Evolutionary conservation across 1,140 invertebrate species (phyloP), one percentile per base, ranked within the genome.

Genomic region (Drosophila lowei): DNA sequence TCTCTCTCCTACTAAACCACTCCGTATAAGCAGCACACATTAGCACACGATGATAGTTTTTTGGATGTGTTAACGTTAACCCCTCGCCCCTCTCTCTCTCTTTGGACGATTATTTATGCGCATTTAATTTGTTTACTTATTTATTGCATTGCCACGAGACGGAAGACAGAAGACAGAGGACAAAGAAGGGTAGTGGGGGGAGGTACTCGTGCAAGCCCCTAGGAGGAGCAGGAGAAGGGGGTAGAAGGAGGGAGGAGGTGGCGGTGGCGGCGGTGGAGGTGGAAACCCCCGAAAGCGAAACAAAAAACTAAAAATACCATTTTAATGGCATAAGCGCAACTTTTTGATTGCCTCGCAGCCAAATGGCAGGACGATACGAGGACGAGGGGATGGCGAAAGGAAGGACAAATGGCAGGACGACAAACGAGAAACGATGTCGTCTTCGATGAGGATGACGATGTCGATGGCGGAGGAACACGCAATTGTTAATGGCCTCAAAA

Each of bases 71-170:
- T 61, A 72, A 72, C 56, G 23, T 25, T 25, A 25, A 25, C 23
- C 23, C 23, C 23, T 25, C 23, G 4, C 23, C 21, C 21, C 4
- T 23, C 1, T 0, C 68, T 53, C 25, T 52, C 61, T 52, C 8
- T 68, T 46, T 75, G 42, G 43, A 44, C 50, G 49, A 34, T 74
- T 68, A 76, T 77, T 77, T 77, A 77, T 77, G 73, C 65, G 73
- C 73, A 77, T 77, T 77, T 77, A 58, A 72, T 78, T 77, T 78
- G 75, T 77, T 77, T 77, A 77, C 64, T 61, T 68, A 76, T 72
- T 72, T 72, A 72, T 72, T 72, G 68, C 57, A 62, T 63, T 72
- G 72, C 49, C 58, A 63, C 66, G 63, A 68, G 44, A 43, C 34
- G 3, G 34, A 3, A 38, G 9, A 23, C 3, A 34, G 7, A 7